phyloP scores from a whole-genome alignment of 1,140 invertebrate genomes.

The Neomicropteryx cornuta region DNA sequence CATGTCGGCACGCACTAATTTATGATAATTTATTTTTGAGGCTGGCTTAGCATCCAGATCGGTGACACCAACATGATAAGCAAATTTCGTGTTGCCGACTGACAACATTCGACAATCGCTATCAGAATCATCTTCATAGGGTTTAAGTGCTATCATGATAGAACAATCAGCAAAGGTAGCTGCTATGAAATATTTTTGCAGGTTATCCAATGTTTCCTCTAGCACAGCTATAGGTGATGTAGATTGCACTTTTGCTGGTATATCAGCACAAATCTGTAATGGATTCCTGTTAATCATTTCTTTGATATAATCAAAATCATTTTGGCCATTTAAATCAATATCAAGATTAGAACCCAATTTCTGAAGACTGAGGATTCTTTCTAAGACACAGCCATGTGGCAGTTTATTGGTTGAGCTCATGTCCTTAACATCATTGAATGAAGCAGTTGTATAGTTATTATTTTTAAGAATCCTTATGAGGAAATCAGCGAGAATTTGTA shows the following conservation, averaged over 20 bases:
- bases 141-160: conserved; percentile 32
- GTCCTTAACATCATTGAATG: no score
- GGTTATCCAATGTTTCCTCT: neutral
- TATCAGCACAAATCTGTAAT: conserved; percentile 4
- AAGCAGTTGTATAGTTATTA: no score
- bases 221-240: neutral
- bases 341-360: conserved; percentile 20
- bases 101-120: no score
- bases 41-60: conserved; percentile 35
- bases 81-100: no score
- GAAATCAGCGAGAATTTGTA: no score
- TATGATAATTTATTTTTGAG: conserved; percentile 10
- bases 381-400: conserved; percentile 19
- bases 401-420: no score
- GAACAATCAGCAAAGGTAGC: conserved; percentile 35
- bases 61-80: conserved; percentile 26
- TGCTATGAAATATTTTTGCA: conserved; percentile 24
- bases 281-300: conserved; percentile 6
- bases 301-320: conserved; percentile 11
- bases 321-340: neutral
- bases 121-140: no score
- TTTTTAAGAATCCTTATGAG: no score
- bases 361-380: conserved; percentile 27
- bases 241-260: neutral
- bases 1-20: no score